These are phyloP conservation scores for Trididemnum nubilum DNA, from an alignment of 23 tunicate species.

Conservation along the genomic window DNA sequence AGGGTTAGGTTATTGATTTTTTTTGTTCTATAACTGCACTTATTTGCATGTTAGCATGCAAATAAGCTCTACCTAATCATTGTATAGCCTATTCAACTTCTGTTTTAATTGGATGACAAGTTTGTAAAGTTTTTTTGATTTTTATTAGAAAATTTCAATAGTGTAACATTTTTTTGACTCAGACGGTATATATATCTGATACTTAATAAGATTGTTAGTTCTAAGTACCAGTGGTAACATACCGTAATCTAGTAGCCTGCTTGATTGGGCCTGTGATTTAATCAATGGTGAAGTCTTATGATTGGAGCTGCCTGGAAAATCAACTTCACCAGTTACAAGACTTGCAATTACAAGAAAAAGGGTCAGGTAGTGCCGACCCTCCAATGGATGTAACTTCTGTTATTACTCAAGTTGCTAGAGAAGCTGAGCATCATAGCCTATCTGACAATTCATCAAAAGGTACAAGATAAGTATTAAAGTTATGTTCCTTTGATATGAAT, in stretches of 20 bases:
- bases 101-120: no score
- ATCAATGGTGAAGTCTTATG: neutral
- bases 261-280: neutral
- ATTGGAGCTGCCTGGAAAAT: neutral
- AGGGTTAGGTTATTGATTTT: no score
- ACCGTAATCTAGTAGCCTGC: neutral
- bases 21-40: no score
- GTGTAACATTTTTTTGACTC: no score
- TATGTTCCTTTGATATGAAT: no score
- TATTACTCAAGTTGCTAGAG: constrained; percentile 36
- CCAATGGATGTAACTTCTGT: constrained; percentile 39
- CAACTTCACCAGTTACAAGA: neutral
- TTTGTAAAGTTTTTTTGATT: no score
- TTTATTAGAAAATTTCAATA: no score
- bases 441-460: neutral
- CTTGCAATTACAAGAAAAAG: neutral
- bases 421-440: constrained; percentile 1
- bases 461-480: neutral
- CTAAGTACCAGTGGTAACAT: neutral
- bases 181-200: no score
- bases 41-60: no score
- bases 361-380: neutral
- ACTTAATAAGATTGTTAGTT: no score
- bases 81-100: no score
- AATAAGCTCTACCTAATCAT: no score